Percentiles rank a stretch among this genome's conserved stretches.
Evolutionary conservation across 2,888 invertebrate species (phyloP).

Genomic region (Phyto melanocephala): DNA sequence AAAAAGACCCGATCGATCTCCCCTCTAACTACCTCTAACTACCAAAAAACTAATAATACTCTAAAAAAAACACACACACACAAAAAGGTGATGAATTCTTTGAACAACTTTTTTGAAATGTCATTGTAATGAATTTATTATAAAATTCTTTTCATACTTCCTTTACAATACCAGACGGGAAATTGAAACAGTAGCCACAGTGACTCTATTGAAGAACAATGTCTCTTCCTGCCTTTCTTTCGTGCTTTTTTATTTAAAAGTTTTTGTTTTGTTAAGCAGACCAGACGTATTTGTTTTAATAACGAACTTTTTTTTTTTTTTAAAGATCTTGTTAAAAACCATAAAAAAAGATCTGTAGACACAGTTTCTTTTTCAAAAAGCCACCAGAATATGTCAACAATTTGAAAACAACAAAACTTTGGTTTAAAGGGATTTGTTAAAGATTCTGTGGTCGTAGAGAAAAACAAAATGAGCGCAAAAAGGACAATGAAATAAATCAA

Average conservation of each 20-base stretch:
- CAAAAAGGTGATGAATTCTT: conserved; percentile 42
- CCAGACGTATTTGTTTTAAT: conserved; percentile 17
- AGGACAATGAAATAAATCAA: neutral
- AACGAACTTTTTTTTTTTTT: neutral
- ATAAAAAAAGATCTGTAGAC: neutral
- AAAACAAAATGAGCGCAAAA: neutral
- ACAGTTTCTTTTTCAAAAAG: neutral
- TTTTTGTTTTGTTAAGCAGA: conserved; percentile 5
- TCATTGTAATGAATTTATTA: conserved; percentile 39
- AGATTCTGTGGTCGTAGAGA: conserved; percentile 23
- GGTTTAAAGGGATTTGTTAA: neutral
- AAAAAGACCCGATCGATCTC: neutral
- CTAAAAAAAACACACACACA: neutral
- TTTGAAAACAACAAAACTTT: neutral
- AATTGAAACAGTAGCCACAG: conserved; percentile 27
- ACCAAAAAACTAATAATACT: conserved; percentile 22
- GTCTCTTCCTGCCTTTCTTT: too few species aligned
- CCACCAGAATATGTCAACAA: conserved; percentile 12
- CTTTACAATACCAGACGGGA: neutral
- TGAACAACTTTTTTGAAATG: conserved; percentile 3
- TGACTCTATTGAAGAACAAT: neutral
- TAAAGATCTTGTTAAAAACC: conserved; percentile 6
- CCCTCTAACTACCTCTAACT: neutral
- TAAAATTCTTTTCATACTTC: neutral
- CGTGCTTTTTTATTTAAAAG: neutral